These are phyloP conservation scores for Atta colombica DNA, from an alignment of 1,140 invertebrate genomes.

Conservation along the genomic window DNA sequence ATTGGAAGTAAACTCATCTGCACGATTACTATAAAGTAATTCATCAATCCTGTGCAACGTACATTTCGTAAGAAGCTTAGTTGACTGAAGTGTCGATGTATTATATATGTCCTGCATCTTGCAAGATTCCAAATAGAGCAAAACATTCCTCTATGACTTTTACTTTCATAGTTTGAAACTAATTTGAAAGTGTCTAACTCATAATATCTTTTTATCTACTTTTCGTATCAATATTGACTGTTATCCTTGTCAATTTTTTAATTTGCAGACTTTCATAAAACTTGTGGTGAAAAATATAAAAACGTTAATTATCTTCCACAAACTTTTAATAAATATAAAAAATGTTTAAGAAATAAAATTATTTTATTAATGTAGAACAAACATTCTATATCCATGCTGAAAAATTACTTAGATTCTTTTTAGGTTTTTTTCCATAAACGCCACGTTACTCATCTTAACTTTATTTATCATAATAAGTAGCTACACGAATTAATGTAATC, in stretches of 20 bases:
- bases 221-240: conserved; percentile 15
- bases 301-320: not conserved
- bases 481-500: conserved; percentile 60
- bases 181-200: conserved; percentile 26
- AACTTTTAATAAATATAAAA: conserved; percentile 17
- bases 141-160: conserved; percentile 4
- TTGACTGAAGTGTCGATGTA: conserved; percentile 31
- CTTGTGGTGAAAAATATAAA: not conserved
- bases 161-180: conserved; percentile 10
- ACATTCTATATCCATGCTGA: not conserved
- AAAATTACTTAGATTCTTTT: not conserved
- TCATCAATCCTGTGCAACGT: conserved; percentile 1
- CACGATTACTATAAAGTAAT: not conserved
- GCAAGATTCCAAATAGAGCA: not conserved
- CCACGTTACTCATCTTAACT: conserved; percentile 17
- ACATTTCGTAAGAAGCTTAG: not conserved
- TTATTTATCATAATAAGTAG: conserved; percentile 57
- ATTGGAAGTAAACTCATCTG: not conserved
- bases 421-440: conserved; percentile 18
- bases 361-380: conserved; percentile 19
- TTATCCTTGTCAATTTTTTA: conserved; percentile 14
- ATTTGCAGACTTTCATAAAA: not conserved
- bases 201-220: not conserved
- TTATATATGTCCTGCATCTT: not conserved
- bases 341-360: not conserved